Conservation (phyloP, 2,888 invertebrate genomes). For the Leistus spinibarbis region DNA sequence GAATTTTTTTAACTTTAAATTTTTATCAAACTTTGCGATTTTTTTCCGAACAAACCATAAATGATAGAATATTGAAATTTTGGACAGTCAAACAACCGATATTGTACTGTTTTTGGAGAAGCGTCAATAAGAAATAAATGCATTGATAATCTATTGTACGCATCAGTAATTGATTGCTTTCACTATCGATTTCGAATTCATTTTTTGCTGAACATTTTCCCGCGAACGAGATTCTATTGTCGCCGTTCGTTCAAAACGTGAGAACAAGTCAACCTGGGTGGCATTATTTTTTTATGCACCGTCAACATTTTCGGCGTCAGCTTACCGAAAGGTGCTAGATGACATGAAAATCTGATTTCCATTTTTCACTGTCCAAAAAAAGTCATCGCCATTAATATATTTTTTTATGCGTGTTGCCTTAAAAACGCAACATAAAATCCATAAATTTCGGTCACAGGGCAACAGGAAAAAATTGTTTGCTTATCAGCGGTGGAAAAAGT, state of each 20-base stretch:
- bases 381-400: conserved; percentile 31
- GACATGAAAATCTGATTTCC: conserved; percentile 20
- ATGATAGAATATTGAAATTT: no score
- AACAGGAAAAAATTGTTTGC: conserved; percentile 29
- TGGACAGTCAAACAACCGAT: no score
- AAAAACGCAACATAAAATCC: conserved; percentile 29
- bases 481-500: conserved; percentile 21
- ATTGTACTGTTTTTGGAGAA: no score
- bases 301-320: not conserved
- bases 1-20: no score
- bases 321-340: not conserved
- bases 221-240: not conserved
- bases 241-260: not conserved
- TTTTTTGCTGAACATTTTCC: not conserved
- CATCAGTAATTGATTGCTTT: no score
- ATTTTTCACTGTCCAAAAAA: conserved; percentile 36
- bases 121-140: no score
- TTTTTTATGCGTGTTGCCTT: not conserved
- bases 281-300: not conserved
- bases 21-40: no score
- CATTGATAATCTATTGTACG: no score
- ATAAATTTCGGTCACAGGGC: conserved; percentile 28
- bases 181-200: no score
- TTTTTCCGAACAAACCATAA: no score
- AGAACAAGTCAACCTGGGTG: not conserved